Evolutionary conservation across 2,113 vertebrate species (phyloP), one percentile per base, ranked within the genome.

Genomic region (Cyanoderma ruficeps): DNA sequence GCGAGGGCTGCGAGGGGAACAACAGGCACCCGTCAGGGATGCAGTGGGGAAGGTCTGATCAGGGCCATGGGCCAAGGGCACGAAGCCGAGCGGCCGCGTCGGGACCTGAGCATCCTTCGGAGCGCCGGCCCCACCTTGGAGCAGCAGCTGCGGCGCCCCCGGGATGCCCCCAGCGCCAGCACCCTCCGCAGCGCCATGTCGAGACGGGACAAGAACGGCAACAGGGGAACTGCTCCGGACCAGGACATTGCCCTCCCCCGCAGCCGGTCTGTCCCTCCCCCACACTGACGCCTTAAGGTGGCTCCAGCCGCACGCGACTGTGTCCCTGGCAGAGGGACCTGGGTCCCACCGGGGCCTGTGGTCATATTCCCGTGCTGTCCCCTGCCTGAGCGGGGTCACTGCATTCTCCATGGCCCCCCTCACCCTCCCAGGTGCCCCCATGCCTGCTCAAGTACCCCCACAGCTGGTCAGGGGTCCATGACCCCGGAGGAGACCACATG

Each of bases 1-100:
- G 93, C 17, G 91, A 76, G 7, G 70, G 89, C 99, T 99, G 87
- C 1, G 10, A 15, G 59, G 49, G 17, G 7, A 53, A 44, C 61
- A 22, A 28, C 6, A 25, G 19, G 31, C 6, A 5, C 46, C 23
- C 53, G 4, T 86, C 71, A 59, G 31, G 50, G 17, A 18, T 24
- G 53, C 37, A 8, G 17, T 4, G 53, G 27, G 25, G 7, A 52
- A 31, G 17, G 6, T 68, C 44, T 31, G 61, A 22, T 6, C 13
- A 17, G 25, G 35, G 35, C 28, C 82, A 2, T 3, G 69, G 30
- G 24, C 37, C 53, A 1, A 31, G 53, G 31, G 15, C 44, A 25
- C 44, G 16, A 31, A 60, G 30, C 35, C 83, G 6, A 67, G 83
- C 1, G 83, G 35, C 50, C 70, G 2, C 31, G 35, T 9, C 70